A percentile compares a stretch with the other conserved stretches of the same genome.
Conservation (phyloP, 1,140 invertebrate species). For the Bactericera cockerelli region DNA sequence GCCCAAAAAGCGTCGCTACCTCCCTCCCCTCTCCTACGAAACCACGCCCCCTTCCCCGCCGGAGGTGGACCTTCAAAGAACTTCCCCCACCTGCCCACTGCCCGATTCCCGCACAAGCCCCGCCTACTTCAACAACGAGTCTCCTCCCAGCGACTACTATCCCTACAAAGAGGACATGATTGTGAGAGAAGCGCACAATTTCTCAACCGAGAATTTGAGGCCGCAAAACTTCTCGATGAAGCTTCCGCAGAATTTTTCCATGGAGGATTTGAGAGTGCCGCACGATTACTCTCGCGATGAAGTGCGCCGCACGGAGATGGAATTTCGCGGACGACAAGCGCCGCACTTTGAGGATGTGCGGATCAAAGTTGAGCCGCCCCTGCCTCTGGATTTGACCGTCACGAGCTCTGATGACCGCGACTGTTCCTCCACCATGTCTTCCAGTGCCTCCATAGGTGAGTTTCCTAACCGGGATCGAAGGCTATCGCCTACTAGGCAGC, state of each 20-base stretch:
- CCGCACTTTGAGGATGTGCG: too few species aligned
- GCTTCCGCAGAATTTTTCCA: background rate
- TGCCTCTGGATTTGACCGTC: background rate
- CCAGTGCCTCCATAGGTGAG: background rate
- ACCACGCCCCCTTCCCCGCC: background rate
- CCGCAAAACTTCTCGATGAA: too few species aligned
- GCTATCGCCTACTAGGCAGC: too few species aligned
- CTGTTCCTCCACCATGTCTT: background rate
- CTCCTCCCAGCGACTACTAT: background rate
- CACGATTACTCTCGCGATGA: background rate
- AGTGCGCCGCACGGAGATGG: background rate
- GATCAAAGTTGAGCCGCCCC: background rate
- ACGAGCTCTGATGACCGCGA: background rate
- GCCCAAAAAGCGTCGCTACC: slow-evolving; percentile 1
- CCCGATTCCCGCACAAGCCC: background rate
- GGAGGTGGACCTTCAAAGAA: background rate
- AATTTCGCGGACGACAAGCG: background rate
- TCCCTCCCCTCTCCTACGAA: background rate
- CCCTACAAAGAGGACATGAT: background rate
- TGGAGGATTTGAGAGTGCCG: slow-evolving; percentile 1
- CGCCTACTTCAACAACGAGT: background rate
- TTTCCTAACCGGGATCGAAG: too few species aligned
- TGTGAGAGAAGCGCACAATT: background rate
- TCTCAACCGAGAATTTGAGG: background rate
- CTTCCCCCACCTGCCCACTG: background rate